Percentiles rank a stretch among this genome's conserved stretches.
Conservation (phyloP, 1,140 invertebrate species). For the Propsilocerus akamusi region DNA sequence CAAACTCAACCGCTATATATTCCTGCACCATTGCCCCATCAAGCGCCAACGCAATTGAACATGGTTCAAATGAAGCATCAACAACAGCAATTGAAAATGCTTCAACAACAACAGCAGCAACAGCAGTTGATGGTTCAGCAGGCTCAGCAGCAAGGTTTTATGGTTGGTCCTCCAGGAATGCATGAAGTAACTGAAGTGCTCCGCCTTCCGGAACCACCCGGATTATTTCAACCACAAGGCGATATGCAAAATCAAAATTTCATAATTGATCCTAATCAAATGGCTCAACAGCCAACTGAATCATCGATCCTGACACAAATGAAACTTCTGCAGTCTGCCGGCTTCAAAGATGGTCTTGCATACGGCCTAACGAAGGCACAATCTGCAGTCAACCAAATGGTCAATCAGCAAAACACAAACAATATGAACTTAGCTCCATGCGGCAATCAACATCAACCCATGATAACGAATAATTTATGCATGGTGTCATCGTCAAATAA, state of each 20-base stretch:
- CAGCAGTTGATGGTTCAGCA: constrained; percentile 13
- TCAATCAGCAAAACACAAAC: not conserved
- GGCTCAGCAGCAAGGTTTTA: constrained; percentile 10
- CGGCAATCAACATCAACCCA: constrained; percentile 5
- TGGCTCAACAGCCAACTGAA: not conserved
- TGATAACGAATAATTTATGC: not conserved
- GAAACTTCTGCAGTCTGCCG: constrained; percentile 20
- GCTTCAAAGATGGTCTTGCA: constrained; percentile 17
- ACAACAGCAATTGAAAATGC: constrained; percentile 8
- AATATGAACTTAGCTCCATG: not conserved
- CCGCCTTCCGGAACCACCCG: constrained; percentile 24
- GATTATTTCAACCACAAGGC: constrained; percentile 15
- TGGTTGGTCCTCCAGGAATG: constrained; percentile 23
- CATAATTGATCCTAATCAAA: not conserved
- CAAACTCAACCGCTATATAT: constrained; percentile 12
- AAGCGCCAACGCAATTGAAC: constrained; percentile 16
- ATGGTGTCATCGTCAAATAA: not conserved
- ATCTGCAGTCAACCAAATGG: constrained; percentile 4
- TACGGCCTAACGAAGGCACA: constrained; percentile 8
- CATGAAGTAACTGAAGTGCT: constrained; percentile 35
- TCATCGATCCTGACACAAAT: constrained; percentile 16
- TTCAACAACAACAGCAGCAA: constrained; percentile 11
- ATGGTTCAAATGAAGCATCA: constrained; percentile 7
- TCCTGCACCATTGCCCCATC: constrained; percentile 22
- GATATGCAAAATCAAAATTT: not conserved